Evolutionary conservation across 1,140 invertebrate genomes (phyloP).

Genomic region (Stegodyphus mimosarum): DNA sequence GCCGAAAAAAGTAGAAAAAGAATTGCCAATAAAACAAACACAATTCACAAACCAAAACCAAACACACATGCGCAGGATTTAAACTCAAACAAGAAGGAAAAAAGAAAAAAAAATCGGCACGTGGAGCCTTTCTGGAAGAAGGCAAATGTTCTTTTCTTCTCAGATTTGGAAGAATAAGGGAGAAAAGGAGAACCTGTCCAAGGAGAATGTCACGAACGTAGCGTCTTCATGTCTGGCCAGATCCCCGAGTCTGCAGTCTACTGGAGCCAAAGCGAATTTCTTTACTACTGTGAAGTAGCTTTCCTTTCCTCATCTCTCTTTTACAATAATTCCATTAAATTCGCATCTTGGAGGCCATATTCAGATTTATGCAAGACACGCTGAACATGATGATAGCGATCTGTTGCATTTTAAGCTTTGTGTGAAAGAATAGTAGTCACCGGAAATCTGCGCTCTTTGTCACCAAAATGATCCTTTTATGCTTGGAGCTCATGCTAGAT

Average conservation of each 20-base stretch:
- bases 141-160: neutral
- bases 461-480: too few relatives aligned
- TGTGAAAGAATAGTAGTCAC: too few relatives aligned
- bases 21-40: too few relatives aligned
- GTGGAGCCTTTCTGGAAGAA: neutral
- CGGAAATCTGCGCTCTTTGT: too few relatives aligned
- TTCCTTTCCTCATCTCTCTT: neutral
- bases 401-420: neutral
- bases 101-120: neutral
- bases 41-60: too few relatives aligned
- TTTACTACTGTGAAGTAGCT: neutral
- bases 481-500: too few relatives aligned
- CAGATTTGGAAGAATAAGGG: neutral
- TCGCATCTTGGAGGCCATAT: neutral
- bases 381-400: neutral
- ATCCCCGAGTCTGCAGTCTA: conserved; percentile 21
- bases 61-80: too few relatives aligned
- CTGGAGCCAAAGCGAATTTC: neutral
- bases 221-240: conserved; percentile 26
- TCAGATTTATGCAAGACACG: neutral
- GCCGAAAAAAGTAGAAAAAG: too few relatives aligned
- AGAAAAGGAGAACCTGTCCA: conserved; percentile 13
- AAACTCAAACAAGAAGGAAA: too few relatives aligned
- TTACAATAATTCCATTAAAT: neutral
- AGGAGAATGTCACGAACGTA: neutral